Base-by-base conservation (phyloP, 2,888 invertebrate genomes). In the Bombylius discolor region DNA sequence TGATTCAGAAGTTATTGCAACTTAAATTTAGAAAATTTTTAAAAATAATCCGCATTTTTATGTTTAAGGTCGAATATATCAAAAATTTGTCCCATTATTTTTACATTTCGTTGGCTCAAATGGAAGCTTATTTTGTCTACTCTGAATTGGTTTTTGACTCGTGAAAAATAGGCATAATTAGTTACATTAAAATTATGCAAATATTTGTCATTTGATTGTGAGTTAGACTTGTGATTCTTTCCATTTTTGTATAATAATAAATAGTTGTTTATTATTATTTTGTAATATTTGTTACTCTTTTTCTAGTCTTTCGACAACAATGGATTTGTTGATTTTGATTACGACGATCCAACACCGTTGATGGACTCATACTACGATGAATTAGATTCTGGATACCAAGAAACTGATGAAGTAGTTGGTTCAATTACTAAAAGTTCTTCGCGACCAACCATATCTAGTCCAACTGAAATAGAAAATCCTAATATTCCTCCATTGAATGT, bases 401-500 rank as follows among this genome's bases (percentile, higher is more conserved):
- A 76, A 58, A 76, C 77, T 1, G 74, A 74, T 56, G 72, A 74
- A 63, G 68, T 73, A 4, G 63, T 70, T n/a, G 69, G 69, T 4
- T 69, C 71, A 11, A 59, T 74, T 46, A 66, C 69, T 47, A 67
- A 71, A n/a, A 65, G 67, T 5, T 70, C 71, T 57, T 68, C 73
- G 57, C 77, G 89, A 51, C 86, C 88, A 0, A 73, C 83, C 32
- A 87, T 89, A 0, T 87, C 89, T 6, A 86, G 87, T 0, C 89
- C 89, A 0, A 88, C 88, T 2, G 79, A 86, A 62, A 88, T 89
- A 64, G 89, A 89, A 66, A 82, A 89, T 65, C 88, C 89, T 0
- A 89, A 89, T 67, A 68, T 69, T 53, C 87, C 89, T 9, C 87
- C 89, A 1, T 71, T 90, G 49, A 89, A 89, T 68, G 78, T 86